These are phyloP conservation scores for Herpailurus yagouaroundi DNA, from an alignment of 2,113 vertebrate species.

Conservation along the genomic window DNA sequence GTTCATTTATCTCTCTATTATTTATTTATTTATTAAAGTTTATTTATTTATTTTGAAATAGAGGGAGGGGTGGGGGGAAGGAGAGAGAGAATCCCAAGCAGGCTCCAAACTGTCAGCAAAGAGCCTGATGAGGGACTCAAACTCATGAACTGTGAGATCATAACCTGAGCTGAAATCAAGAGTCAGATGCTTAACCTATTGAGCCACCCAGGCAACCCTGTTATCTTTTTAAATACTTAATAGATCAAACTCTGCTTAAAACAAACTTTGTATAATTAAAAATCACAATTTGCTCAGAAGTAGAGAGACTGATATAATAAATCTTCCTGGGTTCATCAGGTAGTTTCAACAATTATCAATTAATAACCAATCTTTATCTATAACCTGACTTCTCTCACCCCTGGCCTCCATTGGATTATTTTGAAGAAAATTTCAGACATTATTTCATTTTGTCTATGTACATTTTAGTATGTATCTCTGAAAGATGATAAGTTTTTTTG, in stretches of 20 bases:
- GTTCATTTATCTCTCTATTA: too few relatives aligned
- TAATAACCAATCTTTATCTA: not conserved
- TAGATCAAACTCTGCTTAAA: slow-evolving; percentile 14
- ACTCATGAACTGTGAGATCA: too few relatives aligned
- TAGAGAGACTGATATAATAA: not conserved
- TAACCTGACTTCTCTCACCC: not conserved
- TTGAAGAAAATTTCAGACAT: not conserved
- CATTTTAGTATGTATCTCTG: not conserved
- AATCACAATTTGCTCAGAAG: not conserved
- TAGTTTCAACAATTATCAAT: not conserved
- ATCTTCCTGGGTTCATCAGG: not conserved
- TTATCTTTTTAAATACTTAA: slow-evolving; percentile 18
- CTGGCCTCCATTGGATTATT: not conserved
- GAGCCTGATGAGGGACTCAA: too few relatives aligned
- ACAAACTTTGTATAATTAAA: not conserved
- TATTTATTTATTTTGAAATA: too few relatives aligned
- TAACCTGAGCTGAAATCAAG: too few relatives aligned
- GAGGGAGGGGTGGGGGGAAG: too few relatives aligned
- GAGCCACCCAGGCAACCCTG: not conserved
- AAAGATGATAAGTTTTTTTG: not conserved
- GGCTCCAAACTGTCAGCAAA: too few relatives aligned
- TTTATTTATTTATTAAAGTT: too few relatives aligned
- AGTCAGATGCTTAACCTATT: too few relatives aligned
- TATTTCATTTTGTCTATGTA: not conserved
- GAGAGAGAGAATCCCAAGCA: too few relatives aligned